Evolutionary conservation across 2,888 invertebrate genomes (phyloP), one percentile per base, ranked within the genome.

Genomic region (Drosophila subsilvestris): DNA sequence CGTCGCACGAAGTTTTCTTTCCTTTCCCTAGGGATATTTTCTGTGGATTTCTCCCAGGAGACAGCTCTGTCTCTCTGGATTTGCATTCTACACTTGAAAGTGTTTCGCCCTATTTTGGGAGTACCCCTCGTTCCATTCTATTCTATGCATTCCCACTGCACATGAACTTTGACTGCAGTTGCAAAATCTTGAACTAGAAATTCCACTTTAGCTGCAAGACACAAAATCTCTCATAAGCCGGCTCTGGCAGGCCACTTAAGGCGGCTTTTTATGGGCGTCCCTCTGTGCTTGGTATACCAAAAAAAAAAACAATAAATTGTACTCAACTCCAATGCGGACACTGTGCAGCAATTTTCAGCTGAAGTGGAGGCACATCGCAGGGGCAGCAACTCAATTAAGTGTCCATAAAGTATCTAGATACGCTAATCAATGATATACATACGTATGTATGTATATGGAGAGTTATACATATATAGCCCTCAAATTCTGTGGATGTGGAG

Each of bases 361-460:
- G 63, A 82, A 79, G 79, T 79, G 75, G 75, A 57, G 67, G 47
- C 45, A 37, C 65, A 57, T 43, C 5, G 44, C 20, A 48, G 48
- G 48, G 56, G 51, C 76, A 68, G 86, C 86, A 87, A 83, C 86
- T 87, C 85, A 85, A 85, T 85, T 85, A 85, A 85, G 85, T 87
- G 80, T 74, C 86, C 86, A 85, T 87, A 87, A 85, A 85, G 78
- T 80, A 85, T 78, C 74, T 70, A 82, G 80, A 87, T 85, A 85
- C 87, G 80, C 87, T 80, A 84, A 85, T 86, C 87, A 86, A 84
- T 86, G 85, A 75, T 75, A 77, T 74, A 69, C 6, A 44, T 66
- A 50, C 68, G 29, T 45, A 50, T 57, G 29, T 44, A 57, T 25
- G 42, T 20, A 12, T 14, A n/a, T 50, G 42, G 14, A 48, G 48